These are phyloP conservation scores for Dasysyrphus tricinctus DNA, from an alignment of 2,888 invertebrate species.

Conservation along the genomic window DNA sequence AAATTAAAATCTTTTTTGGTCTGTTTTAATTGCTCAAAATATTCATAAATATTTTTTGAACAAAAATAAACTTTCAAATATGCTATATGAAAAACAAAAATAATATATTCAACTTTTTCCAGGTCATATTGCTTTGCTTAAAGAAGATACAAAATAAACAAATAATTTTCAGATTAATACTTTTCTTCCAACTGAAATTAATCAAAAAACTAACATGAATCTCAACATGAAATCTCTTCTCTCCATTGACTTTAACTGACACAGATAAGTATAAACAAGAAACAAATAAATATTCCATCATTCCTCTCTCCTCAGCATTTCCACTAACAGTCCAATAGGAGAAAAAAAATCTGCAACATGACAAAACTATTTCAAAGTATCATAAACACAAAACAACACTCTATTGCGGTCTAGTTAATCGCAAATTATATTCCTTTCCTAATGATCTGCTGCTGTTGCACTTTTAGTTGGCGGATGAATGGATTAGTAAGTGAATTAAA, in stretches of 20 bases:
- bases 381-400: constrained; percentile 47
- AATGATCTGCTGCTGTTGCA: constrained; percentile 40
- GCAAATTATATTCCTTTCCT: constrained; percentile 52
- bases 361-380: constrained; percentile 44
- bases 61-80: neutral
- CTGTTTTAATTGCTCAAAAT: too few relatives aligned
- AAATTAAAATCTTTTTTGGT: neutral
- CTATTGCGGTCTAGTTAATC: constrained; percentile 71
- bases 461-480: constrained; percentile 58
- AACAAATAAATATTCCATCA: neutral
- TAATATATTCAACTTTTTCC: neutral
- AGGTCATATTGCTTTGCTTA: neutral
- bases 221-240: constrained; percentile 4
- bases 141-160: neutral
- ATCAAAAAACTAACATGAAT: neutral
- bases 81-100: neutral
- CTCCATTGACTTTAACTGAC: constrained; percentile 1
- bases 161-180: neutral
- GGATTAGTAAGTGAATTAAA: constrained; percentile 71
- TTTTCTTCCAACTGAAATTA: constrained; percentile 8
- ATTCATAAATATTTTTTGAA: too few relatives aligned
- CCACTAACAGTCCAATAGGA: neutral
- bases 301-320: neutral
- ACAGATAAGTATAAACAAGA: neutral
- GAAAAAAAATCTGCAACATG: constrained; percentile 24